Conservation (phyloP, 2,797 vertebrate genomes). For the Melanogrammus aeglefinus region DNA sequence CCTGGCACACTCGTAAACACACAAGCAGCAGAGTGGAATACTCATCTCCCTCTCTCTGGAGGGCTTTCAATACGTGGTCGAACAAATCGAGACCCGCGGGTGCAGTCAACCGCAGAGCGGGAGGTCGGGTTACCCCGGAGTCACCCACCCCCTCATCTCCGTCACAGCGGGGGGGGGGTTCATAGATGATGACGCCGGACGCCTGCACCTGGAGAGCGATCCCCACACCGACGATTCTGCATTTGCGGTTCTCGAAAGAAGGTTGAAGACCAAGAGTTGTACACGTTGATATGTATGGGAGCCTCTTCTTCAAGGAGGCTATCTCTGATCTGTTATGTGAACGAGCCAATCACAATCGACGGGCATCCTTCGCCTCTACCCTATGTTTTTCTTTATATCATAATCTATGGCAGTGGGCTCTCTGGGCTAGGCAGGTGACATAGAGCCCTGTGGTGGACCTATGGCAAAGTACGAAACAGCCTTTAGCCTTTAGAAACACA, state of each 20-base stretch:
- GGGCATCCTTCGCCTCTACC: neutral
- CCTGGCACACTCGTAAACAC: conserved; percentile 36
- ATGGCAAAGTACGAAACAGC: neutral
- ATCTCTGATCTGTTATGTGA: neutral
- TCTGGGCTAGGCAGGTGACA: neutral
- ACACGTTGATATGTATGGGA: neutral
- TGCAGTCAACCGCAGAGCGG: conserved; percentile 36
- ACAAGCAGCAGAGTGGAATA: conserved; percentile 30
- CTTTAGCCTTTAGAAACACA: neutral
- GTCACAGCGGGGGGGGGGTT: conserved; percentile 12
- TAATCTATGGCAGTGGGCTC: neutral
- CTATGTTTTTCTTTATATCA: neutral
- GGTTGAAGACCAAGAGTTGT: neutral
- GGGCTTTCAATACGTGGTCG: conserved; percentile 30
- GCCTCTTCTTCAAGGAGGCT: neutral
- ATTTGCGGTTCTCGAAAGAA: neutral
- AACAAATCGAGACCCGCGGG: conserved; percentile 12
- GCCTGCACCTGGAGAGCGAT: neutral
- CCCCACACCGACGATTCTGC: neutral
- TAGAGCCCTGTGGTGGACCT: neutral
- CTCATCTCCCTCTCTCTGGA: conserved; percentile 46
- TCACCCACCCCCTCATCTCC: conserved; percentile 4
- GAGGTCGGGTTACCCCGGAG: conserved; percentile 13
- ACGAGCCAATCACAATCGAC: neutral
- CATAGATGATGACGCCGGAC: conserved; percentile 25